phyloP scores from a whole-genome alignment of 2,113 vertebrate species.

The Aphyosemion australe region DNA sequence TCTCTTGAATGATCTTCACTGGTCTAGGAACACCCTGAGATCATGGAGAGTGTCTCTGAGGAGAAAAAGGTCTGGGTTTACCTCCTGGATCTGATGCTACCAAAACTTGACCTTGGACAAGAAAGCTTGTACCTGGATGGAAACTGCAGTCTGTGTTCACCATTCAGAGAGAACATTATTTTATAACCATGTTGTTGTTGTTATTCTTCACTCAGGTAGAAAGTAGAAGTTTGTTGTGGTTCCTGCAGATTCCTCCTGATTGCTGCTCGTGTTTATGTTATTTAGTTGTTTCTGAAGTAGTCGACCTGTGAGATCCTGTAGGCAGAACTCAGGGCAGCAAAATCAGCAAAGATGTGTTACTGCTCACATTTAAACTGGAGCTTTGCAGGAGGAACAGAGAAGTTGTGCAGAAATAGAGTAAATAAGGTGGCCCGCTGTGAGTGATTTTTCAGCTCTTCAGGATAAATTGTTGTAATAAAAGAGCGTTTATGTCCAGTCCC shows the following conservation, averaged over 20 bases:
- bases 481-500: background rate
- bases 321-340: background rate
- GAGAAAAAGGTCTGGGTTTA: too few relatives aligned
- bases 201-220: background rate
- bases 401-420: too few relatives aligned
- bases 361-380: background rate
- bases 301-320: constrained; percentile 1
- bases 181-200: background rate
- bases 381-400: too few relatives aligned
- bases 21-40: too few relatives aligned
- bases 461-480: background rate
- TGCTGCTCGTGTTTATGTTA: background rate
- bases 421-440: background rate
- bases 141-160: too few relatives aligned
- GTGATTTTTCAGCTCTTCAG: background rate
- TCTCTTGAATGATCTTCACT: too few relatives aligned
- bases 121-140: too few relatives aligned
- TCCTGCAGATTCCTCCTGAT: background rate
- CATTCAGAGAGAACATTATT: too few relatives aligned
- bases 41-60: too few relatives aligned
- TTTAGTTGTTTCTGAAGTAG: background rate
- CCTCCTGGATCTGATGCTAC: too few relatives aligned
- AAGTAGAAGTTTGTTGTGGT: background rate
- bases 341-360: background rate
- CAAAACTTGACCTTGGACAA: too few relatives aligned